Evolutionary conservation across 2,888 invertebrate species (phyloP).

Genomic region (Abrostola triplasia): DNA sequence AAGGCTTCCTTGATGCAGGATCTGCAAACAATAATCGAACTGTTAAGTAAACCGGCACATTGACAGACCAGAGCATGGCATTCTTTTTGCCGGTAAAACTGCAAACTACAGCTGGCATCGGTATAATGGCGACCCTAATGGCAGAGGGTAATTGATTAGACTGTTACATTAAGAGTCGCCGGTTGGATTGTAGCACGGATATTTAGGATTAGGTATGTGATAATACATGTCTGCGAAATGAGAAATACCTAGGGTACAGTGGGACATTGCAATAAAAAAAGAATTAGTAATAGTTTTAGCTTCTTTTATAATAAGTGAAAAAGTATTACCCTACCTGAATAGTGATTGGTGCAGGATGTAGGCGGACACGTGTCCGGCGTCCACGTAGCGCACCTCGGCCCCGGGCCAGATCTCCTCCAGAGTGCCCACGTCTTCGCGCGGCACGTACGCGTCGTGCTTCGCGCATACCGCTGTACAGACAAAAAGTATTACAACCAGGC

Average conservation of each 20-base stretch:
- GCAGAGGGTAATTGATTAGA: no score
- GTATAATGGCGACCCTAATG: no score
- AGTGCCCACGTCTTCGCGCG: conserved; percentile 93
- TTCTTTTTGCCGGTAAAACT: no score
- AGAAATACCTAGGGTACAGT: no score
- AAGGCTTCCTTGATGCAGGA: conserved; percentile 93
- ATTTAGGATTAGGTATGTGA: no score
- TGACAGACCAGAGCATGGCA: no score
- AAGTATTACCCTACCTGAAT: conserved; percentile 91
- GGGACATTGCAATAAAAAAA: no score
- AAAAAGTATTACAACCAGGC: background rate
- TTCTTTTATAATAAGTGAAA: background rate
- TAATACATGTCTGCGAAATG: no score
- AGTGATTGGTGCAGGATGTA: conserved; percentile 95
- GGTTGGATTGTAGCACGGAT: no score
- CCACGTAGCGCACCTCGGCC: conserved; percentile 94
- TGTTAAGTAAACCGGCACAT: background rate
- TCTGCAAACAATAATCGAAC: conserved; percentile 81
- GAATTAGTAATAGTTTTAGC: no score
- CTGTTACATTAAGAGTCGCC: no score
- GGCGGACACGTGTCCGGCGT: conserved; percentile 96
- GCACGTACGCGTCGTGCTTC: conserved; percentile 96
- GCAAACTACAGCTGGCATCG: no score
- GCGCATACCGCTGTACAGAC: conserved; percentile 92
- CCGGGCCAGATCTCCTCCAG: conserved; percentile 98